These are phyloP conservation scores for Trachelus iudaicus DNA, from an alignment of 2,888 invertebrate genomes.

Conservation along the genomic window DNA sequence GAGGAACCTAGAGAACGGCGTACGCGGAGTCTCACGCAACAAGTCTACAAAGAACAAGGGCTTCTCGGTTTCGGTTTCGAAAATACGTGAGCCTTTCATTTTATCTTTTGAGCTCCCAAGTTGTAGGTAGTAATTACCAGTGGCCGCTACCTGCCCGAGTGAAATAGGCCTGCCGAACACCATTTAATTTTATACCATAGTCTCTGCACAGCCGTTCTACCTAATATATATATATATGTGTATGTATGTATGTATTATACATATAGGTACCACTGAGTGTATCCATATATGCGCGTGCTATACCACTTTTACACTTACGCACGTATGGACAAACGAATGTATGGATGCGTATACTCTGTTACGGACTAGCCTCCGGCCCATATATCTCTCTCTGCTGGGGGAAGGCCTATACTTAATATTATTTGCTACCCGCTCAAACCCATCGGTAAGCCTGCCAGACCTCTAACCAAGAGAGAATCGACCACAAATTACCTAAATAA, in stretches of 20 bases:
- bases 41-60: not conserved
- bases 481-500: slow-evolving; percentile 62
- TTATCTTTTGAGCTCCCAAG: slow-evolving; percentile 50
- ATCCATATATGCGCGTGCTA: slow-evolving; percentile 29
- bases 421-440: slow-evolving; percentile 60
- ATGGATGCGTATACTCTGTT: slow-evolving; percentile 13
- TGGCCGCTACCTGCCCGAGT: slow-evolving; percentile 65
- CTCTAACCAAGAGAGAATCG: slow-evolving; percentile 39
- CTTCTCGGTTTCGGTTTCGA: slow-evolving; percentile 45
- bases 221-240: slow-evolving; percentile 1
- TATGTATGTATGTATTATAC: not conserved
- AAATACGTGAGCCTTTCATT: slow-evolving; percentile 48
- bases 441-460: slow-evolving; percentile 31
- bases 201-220: slow-evolving; percentile 20
- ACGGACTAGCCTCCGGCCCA: slow-evolving; percentile 38
- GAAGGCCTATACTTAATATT: slow-evolving; percentile 65
- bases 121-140: slow-evolving; percentile 65
- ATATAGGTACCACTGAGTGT: slow-evolving; percentile 20
- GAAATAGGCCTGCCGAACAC: slow-evolving; percentile 62
- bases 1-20: not conserved
- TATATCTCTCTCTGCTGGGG: slow-evolving; percentile 49
- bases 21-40: not conserved
- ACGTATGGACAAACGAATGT: slow-evolving; percentile 27
- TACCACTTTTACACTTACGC: slow-evolving; percentile 5
- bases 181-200: slow-evolving; percentile 63